Conservation (phyloP, 2,888 invertebrate species). For the Polyommatus icarus region DNA sequence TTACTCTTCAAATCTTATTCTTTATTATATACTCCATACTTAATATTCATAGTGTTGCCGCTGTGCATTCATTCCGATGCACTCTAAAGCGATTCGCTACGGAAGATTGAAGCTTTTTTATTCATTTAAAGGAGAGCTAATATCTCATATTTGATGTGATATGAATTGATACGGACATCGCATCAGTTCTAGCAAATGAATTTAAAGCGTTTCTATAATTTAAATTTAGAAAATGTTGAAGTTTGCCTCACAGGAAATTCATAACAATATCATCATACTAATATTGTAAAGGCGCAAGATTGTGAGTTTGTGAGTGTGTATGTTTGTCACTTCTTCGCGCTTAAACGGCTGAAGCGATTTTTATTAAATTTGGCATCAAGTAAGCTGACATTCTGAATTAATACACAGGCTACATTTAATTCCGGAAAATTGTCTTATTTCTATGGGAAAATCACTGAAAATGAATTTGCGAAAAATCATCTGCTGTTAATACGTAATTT, state of each 20-base stretch:
- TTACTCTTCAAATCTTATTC: neutral
- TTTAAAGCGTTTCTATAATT: neutral
- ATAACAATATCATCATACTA: too few species aligned
- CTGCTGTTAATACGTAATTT: too few species aligned
- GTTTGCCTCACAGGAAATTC: neutral
- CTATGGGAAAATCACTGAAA: too few species aligned
- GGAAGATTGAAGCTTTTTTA: conserved; percentile 16
- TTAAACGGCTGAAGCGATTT: too few species aligned
- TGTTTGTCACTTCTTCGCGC: too few species aligned
- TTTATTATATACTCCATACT: neutral
- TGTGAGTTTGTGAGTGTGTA: too few species aligned
- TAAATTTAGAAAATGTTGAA: neutral
- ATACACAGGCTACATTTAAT: too few species aligned
- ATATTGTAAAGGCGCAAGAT: too few species aligned
- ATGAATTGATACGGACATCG: neutral
- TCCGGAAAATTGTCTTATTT: too few species aligned
- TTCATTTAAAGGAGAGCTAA: conserved; percentile 10
- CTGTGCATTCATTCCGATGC: conserved; percentile 12
- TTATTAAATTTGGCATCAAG: too few species aligned
- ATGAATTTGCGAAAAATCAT: too few species aligned
- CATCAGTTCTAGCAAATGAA: neutral
- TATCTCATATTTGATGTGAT: neutral
- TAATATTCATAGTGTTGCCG: conserved; percentile 3
- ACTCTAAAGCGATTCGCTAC: conserved; percentile 13
- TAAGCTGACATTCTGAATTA: too few species aligned